Base-by-base conservation (phyloP, 2,797 vertebrate genomes). In the Thunnus albacares region DNA sequence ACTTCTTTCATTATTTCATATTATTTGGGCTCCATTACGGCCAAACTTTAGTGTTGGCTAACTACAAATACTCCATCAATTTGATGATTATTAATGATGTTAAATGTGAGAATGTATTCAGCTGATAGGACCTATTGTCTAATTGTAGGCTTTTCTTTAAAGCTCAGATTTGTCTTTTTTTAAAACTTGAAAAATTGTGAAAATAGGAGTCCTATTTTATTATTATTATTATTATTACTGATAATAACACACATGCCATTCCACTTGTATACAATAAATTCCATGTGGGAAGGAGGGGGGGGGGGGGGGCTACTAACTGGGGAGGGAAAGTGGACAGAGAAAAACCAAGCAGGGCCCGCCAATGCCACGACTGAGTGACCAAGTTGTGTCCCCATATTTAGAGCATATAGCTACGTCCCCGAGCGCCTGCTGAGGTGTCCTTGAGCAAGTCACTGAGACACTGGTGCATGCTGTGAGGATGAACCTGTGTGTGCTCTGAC, bases 341-440 rank as follows among this genome's bases (percentile, higher is more conserved):
- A 62, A 79, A 70, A 84, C 76, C 83, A 84, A 84, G 75, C 83
- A 80, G 77, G 26, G 69, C 85, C 86, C 86, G 87, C 6, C 88
- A 91, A 86, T 84, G 90, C 89, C 92, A 93, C 86, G 84, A 89
- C 49, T 88, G 87, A 92, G 74, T 87, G 90, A 87, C 77, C 88
- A 89, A 79, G 87, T 81, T 83, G 75, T 63, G n/a, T 20, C 49
- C 30, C 63, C 71, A 56, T 60, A 52, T 59, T 38, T 61, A 30
- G 38, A 59, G 26, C 49, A 45, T 55, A 30, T 11, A 28, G 24
- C 53, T 17, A 14, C 68, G 63, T 62, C 35, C 72, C 55, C 55
- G 20, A 62, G 82, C 67, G 82, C 75, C 80, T 81, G 67, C 82
- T 68, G 71, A 78, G 61, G 83, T 86, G 81, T 86, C 87, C 76